These are phyloP conservation scores for Catocala fraxini DNA, from an alignment of 2,888 invertebrate genomes.

Conservation along the genomic window DNA sequence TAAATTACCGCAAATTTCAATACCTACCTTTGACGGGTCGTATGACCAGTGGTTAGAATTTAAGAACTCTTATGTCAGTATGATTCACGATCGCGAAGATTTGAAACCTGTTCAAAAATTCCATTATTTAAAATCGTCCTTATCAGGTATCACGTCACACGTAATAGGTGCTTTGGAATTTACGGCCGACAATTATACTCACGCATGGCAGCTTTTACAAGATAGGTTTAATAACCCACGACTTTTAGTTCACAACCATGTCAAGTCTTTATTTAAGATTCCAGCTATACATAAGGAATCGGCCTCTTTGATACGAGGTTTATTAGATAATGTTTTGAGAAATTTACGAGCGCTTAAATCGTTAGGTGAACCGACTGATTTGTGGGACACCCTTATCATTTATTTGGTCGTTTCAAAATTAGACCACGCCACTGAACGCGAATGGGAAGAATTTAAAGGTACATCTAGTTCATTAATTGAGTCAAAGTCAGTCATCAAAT, in stretches of 20 bases:
- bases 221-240: conserved; percentile 13
- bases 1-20: no score
- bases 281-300: conserved; percentile 7
- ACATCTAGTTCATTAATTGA: conserved; percentile 5
- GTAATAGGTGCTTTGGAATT: no score
- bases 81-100: not conserved
- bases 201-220: no score
- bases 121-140: no score
- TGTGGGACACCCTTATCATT: conserved; percentile 8
- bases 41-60: no score
- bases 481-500: not conserved
- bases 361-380: conserved; percentile 8
- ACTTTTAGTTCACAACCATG: conserved; percentile 14
- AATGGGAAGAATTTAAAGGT: conserved; percentile 1
- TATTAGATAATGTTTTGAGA: conserved; percentile 8
- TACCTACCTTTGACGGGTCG: no score
- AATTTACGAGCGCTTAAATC: conserved; percentile 11
- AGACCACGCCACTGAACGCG: conserved; percentile 3
- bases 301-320: not conserved
- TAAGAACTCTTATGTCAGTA: no score
- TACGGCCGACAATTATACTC: no score
- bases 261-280: conserved; percentile 14
- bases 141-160: no score
- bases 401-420: conserved; percentile 7
- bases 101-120: no score